A percentile compares a stretch with the other conserved stretches of the same genome.
Evolutionary conservation across 2,797 vertebrate species (phyloP).

Genomic region (Pangasius sanitwongsei): DNA sequence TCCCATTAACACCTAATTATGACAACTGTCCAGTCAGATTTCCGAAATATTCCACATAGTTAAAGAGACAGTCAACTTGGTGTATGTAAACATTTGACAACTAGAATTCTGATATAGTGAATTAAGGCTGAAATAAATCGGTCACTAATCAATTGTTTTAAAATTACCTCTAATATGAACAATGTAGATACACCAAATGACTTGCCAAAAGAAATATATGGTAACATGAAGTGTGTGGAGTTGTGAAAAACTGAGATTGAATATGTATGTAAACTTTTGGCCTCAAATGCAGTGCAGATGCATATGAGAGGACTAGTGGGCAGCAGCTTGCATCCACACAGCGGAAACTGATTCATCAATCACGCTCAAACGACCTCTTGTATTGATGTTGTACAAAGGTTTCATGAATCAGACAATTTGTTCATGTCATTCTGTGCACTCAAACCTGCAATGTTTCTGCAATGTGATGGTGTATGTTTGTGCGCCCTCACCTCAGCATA

Average conservation of each 20-base stretch:
- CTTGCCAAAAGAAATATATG: neutral
- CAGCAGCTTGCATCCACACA: constrained; percentile 12
- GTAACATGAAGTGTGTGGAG: neutral
- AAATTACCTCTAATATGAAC: neutral
- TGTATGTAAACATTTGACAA: neutral
- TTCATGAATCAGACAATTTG: neutral
- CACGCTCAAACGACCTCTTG: neutral
- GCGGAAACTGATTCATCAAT: constrained; percentile 19
- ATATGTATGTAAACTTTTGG: neutral
- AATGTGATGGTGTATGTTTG: neutral
- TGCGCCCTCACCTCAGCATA: neutral
- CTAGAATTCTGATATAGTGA: neutral
- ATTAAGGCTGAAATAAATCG: neutral
- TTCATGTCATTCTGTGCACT: constrained; percentile 6
- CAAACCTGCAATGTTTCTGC: neutral
- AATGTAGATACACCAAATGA: neutral
- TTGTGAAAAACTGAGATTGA: neutral
- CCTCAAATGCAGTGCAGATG: neutral
- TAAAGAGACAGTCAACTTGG: neutral
- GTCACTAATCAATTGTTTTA: neutral
- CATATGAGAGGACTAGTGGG: neutral
- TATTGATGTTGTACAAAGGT: constrained; percentile 2
- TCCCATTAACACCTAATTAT: neutral
- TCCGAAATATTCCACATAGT: neutral
- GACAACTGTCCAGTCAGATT: neutral